phyloP scores from a whole-genome alignment of 2,797 vertebrate genomes.

The Tympanoctomys barrerae region DNA sequence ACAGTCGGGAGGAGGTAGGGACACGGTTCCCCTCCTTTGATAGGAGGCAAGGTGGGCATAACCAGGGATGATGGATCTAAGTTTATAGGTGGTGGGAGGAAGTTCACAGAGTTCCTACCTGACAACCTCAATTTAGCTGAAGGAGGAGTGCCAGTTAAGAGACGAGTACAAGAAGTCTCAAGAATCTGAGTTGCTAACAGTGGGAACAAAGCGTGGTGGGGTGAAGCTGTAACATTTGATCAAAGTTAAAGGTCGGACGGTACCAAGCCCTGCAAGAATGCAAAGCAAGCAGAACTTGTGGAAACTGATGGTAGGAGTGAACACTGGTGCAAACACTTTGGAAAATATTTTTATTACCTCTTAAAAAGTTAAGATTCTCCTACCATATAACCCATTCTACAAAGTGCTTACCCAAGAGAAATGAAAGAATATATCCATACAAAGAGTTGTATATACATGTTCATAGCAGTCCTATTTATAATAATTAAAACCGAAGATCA shows the following conservation, averaged over 20 bases:
- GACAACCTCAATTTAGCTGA: slow-evolving; percentile 70
- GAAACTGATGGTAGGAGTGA: not conserved
- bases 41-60: slow-evolving; percentile 46
- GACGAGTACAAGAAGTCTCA: slow-evolving; percentile 36
- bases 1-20: not conserved
- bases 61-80: slow-evolving; percentile 65
- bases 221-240: not conserved
- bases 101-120: slow-evolving; percentile 78
- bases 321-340: not conserved
- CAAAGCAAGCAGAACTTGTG: not conserved
- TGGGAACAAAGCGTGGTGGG: slow-evolving; percentile 42
- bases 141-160: slow-evolving; percentile 73
- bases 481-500: not conserved
- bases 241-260: slow-evolving; percentile 42
- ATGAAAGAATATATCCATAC: not conserved
- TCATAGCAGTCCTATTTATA: slow-evolving; percentile 17
- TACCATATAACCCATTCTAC: not conserved
- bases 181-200: not conserved
- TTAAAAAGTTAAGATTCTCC: not conserved
- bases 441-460: not conserved
- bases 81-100: slow-evolving; percentile 76
- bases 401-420: not conserved
- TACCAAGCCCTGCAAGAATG: not conserved
- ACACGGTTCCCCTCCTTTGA: slow-evolving; percentile 22
- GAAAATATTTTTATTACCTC: slow-evolving; percentile 25